phyloP scores from a whole-genome alignment of 2,888 invertebrate species.

The Polydrusus cervinus region DNA sequence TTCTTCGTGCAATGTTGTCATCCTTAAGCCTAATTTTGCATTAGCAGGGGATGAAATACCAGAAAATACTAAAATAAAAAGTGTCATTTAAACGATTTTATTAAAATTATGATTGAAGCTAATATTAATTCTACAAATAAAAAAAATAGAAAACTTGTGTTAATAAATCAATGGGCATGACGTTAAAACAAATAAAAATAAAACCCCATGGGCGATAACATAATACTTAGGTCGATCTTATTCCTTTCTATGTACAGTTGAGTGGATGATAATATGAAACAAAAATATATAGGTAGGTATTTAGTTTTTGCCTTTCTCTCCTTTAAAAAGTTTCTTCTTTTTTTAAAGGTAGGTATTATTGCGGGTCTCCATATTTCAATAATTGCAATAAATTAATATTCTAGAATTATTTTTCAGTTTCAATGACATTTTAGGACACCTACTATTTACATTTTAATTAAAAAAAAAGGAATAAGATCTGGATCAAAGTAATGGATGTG shows the following conservation, averaged over 20 bases:
- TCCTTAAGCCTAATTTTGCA: constrained; percentile 88
- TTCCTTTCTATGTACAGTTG: not conserved
- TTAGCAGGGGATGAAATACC: constrained; percentile 85
- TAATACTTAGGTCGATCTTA: constrained; percentile 22
- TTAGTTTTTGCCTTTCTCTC: no score
- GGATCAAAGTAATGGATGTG: constrained; percentile 53
- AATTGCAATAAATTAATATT: no score
- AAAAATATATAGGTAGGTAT: no score
- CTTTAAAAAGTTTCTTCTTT: no score
- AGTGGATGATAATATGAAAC: no score
- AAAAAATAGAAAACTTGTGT: constrained; percentile 12
- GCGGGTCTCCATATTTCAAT: no score
- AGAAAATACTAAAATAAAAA: constrained; percentile 61
- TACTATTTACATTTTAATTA: no score
- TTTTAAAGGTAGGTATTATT: no score
- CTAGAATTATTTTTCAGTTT: no score
- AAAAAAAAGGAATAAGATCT: constrained; percentile 26
- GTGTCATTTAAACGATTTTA: not conserved
- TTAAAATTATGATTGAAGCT: not conserved
- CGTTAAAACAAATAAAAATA: not conserved
- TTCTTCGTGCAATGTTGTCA: constrained; percentile 95
- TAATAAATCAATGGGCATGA: no score
- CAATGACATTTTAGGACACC: no score
- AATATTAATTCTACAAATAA: constrained; percentile 39
- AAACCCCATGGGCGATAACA: constrained; percentile 16